Conservation (phyloP, 30 jellyfish, hydroid and myxozoan genomes). For the Sanderia malayensis region DNA sequence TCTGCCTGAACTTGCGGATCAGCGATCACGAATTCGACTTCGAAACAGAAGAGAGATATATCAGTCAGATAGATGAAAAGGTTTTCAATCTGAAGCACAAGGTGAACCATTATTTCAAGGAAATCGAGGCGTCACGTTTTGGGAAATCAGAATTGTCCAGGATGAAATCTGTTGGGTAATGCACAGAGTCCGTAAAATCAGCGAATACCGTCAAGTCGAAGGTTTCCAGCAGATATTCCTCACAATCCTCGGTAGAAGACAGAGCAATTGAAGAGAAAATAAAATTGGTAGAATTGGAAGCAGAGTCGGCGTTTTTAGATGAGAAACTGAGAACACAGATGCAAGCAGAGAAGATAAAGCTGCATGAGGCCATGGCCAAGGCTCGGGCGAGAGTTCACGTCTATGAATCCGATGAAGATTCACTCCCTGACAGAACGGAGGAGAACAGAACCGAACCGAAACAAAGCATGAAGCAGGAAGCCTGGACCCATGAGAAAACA, state of each 20-base stretch:
- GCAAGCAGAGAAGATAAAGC: conserved; percentile 2
- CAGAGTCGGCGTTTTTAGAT: neutral
- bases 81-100: conserved; percentile 2
- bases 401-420: neutral
- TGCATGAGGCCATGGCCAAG: conserved; percentile 1
- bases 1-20: too few species aligned
- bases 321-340: neutral
- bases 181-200: conserved; percentile 7
- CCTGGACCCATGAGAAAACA: conserved; percentile 3
- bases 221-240: conserved; percentile 4
- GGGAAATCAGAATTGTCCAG: neutral
- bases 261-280: neutral
- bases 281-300: neutral
- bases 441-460: neutral
- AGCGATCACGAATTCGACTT: neutral
- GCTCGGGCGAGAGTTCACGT: neutral
- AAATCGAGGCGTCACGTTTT: neutral
- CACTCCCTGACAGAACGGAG: conserved; percentile 2
- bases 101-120: conserved; percentile 6
- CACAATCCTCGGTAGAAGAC: conserved; percentile 1
- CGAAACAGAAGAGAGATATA: neutral
- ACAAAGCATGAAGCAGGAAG: neutral
- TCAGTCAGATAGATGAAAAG: conserved; percentile 2
- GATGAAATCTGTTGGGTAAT: neutral
- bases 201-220: neutral